Base-by-base conservation (phyloP, 1,140 invertebrate species). In the Copidosoma floridanum region DNA sequence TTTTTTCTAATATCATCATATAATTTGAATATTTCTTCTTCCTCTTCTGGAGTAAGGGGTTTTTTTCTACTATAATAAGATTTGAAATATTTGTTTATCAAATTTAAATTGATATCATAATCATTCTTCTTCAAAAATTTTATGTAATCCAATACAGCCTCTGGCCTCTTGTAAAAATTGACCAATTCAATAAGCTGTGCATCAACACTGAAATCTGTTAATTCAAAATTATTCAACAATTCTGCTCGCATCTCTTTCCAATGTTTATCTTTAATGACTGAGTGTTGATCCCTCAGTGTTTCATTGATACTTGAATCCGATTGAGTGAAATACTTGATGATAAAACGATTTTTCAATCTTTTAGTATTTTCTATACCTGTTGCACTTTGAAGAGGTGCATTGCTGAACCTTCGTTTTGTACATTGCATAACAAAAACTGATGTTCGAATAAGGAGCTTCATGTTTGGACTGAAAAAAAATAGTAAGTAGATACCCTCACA, bases 91-190 rank as follows among this genome's bases (percentile, higher is more conserved):
- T 79, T 82, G 50, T 82, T 82, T 23, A 81, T 70, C 5, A 81
- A 74, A 18, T 82, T 83, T 20, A 85, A 63, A 71, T 83, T 85
- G 7, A 85, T 67, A 37, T 82, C 68, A 29, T 68, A 69, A 38
- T 79, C 74, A 24, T 74, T 73, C 7, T 68, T 63, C 65, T 77
- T 72, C 18, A 89, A 70, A 78, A 83, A 84, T 8, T 83, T 69
- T 8, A 84, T 69, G 74, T 85, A 90, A 26, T 74, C 80, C 59
- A 82, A 77, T 5, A 82, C 87, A 38, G 80, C 63, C 38, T 82
- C 62, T 61, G 82, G 67, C 23, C 83, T 77, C 12, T 74, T 75
- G 0, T 65, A 48, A 3, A 35, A 61, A 12, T 72, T 65, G 71
- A 85, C 85, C 24, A 79, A 21, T 35, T 81, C 76, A 38, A 88